phyloP scores from a whole-genome alignment of 2,797 vertebrate genomes.

The Chaenodraco wilsoni region DNA sequence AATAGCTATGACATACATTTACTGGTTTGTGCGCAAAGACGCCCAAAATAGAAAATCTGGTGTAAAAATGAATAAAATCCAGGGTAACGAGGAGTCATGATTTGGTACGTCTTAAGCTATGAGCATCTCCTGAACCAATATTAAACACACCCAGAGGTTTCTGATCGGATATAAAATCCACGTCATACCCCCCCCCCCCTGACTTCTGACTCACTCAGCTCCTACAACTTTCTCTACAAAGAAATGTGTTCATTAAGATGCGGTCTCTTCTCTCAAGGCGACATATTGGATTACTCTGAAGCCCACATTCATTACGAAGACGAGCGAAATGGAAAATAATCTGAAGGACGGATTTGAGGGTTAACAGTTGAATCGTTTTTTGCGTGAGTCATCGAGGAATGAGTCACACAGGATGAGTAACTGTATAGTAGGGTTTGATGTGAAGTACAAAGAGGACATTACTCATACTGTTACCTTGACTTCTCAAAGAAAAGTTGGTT shows the following conservation, averaged over 20 bases:
- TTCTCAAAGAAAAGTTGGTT: too few species aligned
- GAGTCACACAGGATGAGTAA: slow-evolving; percentile 58
- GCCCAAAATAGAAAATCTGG: neutral
- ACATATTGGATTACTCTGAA: neutral
- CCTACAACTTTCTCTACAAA: neutral
- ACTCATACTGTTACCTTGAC: too few species aligned
- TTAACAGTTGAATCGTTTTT: slow-evolving; percentile 16
- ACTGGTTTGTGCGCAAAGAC: neutral
- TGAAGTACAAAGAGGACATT: neutral
- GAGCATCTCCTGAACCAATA: neutral
- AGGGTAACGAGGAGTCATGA: neutral
- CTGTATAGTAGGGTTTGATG: neutral
- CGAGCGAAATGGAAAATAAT: slow-evolving; percentile 6
- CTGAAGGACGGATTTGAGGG: slow-evolving; percentile 33
- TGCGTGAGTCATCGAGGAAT: slow-evolving; percentile 55
- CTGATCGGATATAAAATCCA: neutral
- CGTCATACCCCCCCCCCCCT: neutral
- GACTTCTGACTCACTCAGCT: neutral
- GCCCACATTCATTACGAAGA: neutral
- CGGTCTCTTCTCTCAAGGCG: neutral
- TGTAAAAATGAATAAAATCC: neutral
- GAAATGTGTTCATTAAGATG: neutral
- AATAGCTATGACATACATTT: neutral
- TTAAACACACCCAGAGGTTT: neutral
- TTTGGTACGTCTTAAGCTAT: neutral